These are phyloP conservation scores for Acheta domesticus DNA, from an alignment of 2,888 invertebrate genomes.

Conservation along the genomic window DNA sequence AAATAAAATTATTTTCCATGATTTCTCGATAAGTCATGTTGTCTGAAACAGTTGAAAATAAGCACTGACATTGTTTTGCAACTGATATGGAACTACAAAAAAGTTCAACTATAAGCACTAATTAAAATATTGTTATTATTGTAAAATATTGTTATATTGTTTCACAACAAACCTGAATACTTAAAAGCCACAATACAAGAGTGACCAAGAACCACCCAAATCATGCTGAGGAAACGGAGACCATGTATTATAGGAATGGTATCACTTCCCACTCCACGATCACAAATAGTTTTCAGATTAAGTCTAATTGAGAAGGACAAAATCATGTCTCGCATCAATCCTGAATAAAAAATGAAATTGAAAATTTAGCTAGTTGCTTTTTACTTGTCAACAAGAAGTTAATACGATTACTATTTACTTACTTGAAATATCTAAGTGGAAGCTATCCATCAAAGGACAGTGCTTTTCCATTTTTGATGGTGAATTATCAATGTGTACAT, in stretches of 20 bases:
- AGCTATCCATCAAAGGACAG: no score
- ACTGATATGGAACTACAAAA: neutral
- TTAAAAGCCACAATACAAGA: constrained; percentile 70
- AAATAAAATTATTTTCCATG: constrained; percentile 47
- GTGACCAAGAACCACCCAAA: constrained; percentile 50
- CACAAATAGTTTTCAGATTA: constrained; percentile 47
- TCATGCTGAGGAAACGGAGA: constrained; percentile 48
- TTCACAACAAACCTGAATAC: constrained; percentile 49
- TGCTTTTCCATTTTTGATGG: no score
- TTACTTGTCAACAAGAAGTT: no score
- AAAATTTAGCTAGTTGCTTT: no score
- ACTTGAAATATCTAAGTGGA: no score
- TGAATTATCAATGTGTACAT: no score
- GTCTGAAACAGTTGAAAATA: constrained; percentile 44
- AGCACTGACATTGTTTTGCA: no score
- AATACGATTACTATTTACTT: no score
- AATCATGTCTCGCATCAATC: constrained; percentile 45
- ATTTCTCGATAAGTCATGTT: constrained; percentile 43
- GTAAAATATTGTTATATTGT: neutral
- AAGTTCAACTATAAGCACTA: neutral
- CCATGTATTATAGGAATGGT: constrained; percentile 49
- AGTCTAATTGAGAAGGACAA: constrained; percentile 47
- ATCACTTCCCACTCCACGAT: constrained; percentile 46
- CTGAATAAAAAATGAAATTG: constrained; percentile 38
- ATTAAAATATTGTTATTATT: neutral